Evolutionary conservation across 1,140 invertebrate genomes (phyloP).

Genomic region (Drosophila pseudoananassae): DNA sequence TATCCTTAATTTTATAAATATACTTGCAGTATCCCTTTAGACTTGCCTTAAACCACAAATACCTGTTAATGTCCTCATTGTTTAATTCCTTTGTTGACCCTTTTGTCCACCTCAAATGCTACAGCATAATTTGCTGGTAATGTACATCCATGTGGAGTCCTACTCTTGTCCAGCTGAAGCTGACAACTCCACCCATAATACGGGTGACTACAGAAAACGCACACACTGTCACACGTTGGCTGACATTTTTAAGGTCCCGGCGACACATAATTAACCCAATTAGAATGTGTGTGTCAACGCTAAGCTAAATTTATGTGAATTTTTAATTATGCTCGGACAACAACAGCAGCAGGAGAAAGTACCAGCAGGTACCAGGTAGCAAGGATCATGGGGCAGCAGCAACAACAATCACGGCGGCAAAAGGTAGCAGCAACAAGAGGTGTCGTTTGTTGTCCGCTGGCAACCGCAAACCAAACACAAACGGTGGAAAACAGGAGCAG

Average conservation of each 20-base stretch:
- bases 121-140: slow-evolving; percentile 79
- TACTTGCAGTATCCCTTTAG: background rate
- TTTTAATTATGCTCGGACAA: slow-evolving; percentile 78
- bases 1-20: background rate
- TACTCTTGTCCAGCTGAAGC: slow-evolving; percentile 47
- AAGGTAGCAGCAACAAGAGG: slow-evolving; percentile 20
- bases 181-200: slow-evolving; percentile 35
- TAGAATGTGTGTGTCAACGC: slow-evolving; percentile 78
- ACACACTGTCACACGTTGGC: slow-evolving; percentile 15
- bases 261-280: slow-evolving; percentile 84
- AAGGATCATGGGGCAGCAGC: slow-evolving; percentile 17
- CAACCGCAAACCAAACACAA: slow-evolving; percentile 69
- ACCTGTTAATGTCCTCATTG: background rate
- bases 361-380: background rate
- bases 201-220: slow-evolving; percentile 10
- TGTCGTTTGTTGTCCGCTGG: slow-evolving; percentile 50
- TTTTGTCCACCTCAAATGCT: slow-evolving; percentile 29
- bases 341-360: slow-evolving; percentile 8
- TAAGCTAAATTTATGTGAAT: slow-evolving; percentile 84
- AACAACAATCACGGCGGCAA: slow-evolving; percentile 16
- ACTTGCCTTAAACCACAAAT: background rate
- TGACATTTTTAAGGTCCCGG: slow-evolving; percentile 81
- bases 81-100: slow-evolving; percentile 1
- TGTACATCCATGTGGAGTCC: slow-evolving; percentile 43
- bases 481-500: slow-evolving; percentile 14